A percentile compares a stretch with the other conserved stretches of the same genome.
These are phyloP conservation scores for Anas bahamensis DNA, from an alignment of 2,797 vertebrate species.

Conservation along the genomic window DNA sequence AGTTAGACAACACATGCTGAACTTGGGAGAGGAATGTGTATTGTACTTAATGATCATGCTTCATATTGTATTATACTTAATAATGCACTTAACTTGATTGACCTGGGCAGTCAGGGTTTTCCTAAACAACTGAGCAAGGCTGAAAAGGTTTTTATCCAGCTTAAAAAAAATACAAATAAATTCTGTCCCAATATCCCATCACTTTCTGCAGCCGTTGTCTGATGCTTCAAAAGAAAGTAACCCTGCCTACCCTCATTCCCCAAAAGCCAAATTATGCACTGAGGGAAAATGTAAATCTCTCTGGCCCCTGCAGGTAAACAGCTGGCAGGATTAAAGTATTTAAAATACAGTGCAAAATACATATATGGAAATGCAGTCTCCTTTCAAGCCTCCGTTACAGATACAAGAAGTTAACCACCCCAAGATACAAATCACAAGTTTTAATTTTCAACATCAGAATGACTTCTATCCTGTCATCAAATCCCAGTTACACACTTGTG, in stretches of 20 bases:
- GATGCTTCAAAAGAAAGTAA: conserved; percentile 27
- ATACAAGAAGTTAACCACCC: conserved; percentile 15
- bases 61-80: neutral
- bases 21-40: neutral
- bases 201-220: neutral
- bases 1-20: neutral
- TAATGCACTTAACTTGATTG: neutral
- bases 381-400: conserved; percentile 17
- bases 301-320: conserved; percentile 49
- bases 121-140: neutral
- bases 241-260: neutral
- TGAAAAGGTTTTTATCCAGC: neutral
- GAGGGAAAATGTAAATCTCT: conserved; percentile 45
- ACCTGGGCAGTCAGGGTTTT: neutral
- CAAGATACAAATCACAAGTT: conserved; percentile 30
- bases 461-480: neutral
- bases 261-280: neutral
- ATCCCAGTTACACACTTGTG: neutral
- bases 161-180: neutral
- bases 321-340: conserved; percentile 58
- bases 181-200: neutral
- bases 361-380: conserved; percentile 33
- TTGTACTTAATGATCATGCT: neutral
- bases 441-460: neutral
- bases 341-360: conserved; percentile 13